Evolutionary conservation across 2,888 invertebrate species (phyloP), one percentile per base, ranked within the genome.

Genomic region (Synanthedon vespiformis): DNA sequence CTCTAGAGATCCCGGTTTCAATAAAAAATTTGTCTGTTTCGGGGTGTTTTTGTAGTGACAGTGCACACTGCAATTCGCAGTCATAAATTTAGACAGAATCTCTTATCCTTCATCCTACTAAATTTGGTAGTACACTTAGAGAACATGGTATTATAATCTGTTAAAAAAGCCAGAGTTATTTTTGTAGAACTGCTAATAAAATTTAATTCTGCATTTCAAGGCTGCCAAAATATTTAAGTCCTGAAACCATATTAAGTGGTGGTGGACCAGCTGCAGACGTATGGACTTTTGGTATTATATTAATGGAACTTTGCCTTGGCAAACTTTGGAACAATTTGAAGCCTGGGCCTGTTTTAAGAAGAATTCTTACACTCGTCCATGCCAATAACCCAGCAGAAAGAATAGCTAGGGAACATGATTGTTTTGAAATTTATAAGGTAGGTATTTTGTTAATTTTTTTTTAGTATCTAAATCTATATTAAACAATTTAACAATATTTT

Each of bases 281-380:
- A 34, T 99, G 99, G 99, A 93, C 96, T 1, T 83, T 97, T 55
- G 99, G 97, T n/a, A 92, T 99, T 55, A 91, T 98, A 55, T 74
- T 98, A 40, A 86, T 94, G 0, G 97, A 98, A 80, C 77, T 95
- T 4, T 84, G 93, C 55, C 80, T 96, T 47, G 90, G 92, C 56
- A 87, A 89, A 55, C 79, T 96, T 6, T 95, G 95, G 95, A 80
- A 86, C 49, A 91, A 90, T 58, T 77, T 94, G 8, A 95, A 94
- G 73, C 89, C 95, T 22, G 91, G 92, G 0, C 93, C 93, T 50
- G 90, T 92, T 59, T 83, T 94, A 18, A 87, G 94, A 51, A 93
- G 94, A 76, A 90, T 95, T 61, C 78, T 95, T 8, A 93, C 94
- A 52, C 75, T 94, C 47, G 80, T 92, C n/a, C 91, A 92, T 68